Evolutionary conservation across 1,140 invertebrate species (phyloP).

Genomic region (Zaprionus nigranus): DNA sequence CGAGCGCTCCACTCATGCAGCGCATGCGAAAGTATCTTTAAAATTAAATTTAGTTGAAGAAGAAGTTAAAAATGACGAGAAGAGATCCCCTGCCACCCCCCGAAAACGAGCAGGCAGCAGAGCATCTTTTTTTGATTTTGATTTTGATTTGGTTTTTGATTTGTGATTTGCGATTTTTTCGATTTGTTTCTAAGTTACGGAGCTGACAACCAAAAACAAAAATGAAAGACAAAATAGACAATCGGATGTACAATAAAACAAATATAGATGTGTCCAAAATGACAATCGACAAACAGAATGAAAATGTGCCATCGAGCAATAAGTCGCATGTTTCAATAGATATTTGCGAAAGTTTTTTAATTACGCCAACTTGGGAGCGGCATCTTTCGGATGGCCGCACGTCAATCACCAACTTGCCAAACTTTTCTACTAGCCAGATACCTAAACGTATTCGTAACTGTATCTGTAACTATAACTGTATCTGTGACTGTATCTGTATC

Average conservation of each 20-base stretch:
- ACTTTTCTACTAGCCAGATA: constrained; percentile 39
- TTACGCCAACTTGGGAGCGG: constrained; percentile 41
- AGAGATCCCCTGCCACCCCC: constrained; percentile 33
- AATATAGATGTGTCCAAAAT: constrained; percentile 23
- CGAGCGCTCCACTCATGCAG: constrained; percentile 36
- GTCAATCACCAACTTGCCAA: constrained; percentile 64
- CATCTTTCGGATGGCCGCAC: constrained; percentile 39
- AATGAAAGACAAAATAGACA: constrained; percentile 43
- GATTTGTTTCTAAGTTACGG: constrained; percentile 58
- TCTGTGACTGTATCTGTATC: constrained; percentile 9
- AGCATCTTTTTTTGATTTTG: constrained; percentile 60
- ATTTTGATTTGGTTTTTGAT: constrained; percentile 53
- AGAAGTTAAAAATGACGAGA: constrained; percentile 37
- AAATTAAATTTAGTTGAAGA: constrained; percentile 81
- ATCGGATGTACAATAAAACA: constrained; percentile 76
- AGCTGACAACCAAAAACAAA: constrained; percentile 35
- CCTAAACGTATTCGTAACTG: constrained; percentile 26
- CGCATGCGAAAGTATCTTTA: constrained; percentile 71
- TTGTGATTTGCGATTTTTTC: constrained; percentile 23
- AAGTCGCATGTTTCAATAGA: constrained; percentile 16
- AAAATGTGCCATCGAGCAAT: constrained; percentile 40
- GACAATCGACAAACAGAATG: constrained; percentile 40
- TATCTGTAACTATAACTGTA: constrained; percentile 1
- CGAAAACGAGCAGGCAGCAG: constrained; percentile 65
- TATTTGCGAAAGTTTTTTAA: constrained; percentile 70